phyloP scores from a whole-genome alignment of 2,888 invertebrate species.

The Lasioglossum leucozonium region DNA sequence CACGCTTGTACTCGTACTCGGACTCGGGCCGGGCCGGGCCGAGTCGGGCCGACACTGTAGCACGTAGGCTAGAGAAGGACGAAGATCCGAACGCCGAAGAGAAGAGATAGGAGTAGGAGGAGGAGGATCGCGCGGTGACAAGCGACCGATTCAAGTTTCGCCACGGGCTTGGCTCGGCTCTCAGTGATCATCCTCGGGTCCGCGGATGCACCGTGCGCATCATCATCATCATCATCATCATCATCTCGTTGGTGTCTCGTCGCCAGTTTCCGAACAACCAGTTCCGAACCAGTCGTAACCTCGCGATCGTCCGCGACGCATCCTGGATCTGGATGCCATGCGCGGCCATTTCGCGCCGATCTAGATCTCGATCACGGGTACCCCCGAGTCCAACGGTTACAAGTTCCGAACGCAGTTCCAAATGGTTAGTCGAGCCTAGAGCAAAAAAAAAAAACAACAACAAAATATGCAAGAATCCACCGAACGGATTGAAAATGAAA shows the following conservation, averaged over 20 bases:
- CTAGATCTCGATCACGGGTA: not conserved
- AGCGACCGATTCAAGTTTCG: conserved; percentile 37
- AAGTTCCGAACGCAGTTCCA: not conserved
- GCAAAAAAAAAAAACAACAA: not conserved
- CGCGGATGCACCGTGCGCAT: conserved; percentile 14
- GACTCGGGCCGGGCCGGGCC: not conserved
- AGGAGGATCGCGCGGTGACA: not conserved
- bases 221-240: not conserved
- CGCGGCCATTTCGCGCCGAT: not conserved
- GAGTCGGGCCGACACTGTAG: not conserved
- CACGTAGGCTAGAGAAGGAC: not conserved
- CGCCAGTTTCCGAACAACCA: not conserved
- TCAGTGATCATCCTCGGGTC: conserved; percentile 24
- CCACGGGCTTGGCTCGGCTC: conserved; percentile 18
- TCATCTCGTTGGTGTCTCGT: conserved; percentile 3
- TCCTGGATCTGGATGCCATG: not conserved
- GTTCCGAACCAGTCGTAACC: not conserved
- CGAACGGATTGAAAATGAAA: not conserved
- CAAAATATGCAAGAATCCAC: not conserved
- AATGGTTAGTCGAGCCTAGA: conserved; percentile 1
- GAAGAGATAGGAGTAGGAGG: not conserved
- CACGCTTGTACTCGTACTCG: not conserved
- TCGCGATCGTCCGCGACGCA: not conserved
- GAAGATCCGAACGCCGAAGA: not conserved
- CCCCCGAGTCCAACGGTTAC: not conserved